These are phyloP conservation scores for Apostichopus californicus DNA, from an alignment of 35 echinoderm and acorn worm species.

Conservation along the genomic window DNA sequence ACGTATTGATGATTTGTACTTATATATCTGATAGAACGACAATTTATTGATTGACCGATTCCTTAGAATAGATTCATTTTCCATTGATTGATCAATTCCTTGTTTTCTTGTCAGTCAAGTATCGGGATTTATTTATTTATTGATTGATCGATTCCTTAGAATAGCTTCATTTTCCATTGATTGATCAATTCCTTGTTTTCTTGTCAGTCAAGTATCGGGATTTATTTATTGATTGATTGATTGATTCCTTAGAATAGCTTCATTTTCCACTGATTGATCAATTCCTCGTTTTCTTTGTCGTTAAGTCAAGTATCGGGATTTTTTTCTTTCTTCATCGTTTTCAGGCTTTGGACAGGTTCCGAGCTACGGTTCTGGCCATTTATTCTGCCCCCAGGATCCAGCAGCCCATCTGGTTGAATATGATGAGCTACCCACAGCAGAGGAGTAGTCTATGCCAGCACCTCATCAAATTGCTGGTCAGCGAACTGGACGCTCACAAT, in stretches of 20 bases:
- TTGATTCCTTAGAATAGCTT: too few relatives aligned
- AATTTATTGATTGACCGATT: too few relatives aligned
- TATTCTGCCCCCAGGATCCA: conserved; percentile 89
- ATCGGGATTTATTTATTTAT: background rate
- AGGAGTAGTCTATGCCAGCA: conserved; percentile 80
- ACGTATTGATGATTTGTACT: too few relatives aligned
- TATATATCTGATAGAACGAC: too few relatives aligned
- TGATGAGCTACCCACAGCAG: conserved; percentile 92
- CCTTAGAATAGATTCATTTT: background rate
- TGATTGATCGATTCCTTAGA: background rate
- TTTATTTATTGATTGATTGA: background rate
- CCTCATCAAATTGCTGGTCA: conserved; percentile 69
- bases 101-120: background rate
- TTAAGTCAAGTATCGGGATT: background rate
- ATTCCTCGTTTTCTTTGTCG: background rate
- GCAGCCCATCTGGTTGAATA: conserved; percentile 89
- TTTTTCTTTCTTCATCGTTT: background rate
- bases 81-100: background rate
- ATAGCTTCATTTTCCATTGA: too few relatives aligned
- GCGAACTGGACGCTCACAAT: conserved; percentile 72
- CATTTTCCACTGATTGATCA: too few relatives aligned
- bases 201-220: background rate
- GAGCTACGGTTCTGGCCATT: conserved; percentile 50
- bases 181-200: background rate
- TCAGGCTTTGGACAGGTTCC: conserved; percentile 79